Percentiles rank a stretch among this genome's conserved stretches.
Conservation (phyloP, 2,888 invertebrate genomes). For the Danaus chrysippus region DNA sequence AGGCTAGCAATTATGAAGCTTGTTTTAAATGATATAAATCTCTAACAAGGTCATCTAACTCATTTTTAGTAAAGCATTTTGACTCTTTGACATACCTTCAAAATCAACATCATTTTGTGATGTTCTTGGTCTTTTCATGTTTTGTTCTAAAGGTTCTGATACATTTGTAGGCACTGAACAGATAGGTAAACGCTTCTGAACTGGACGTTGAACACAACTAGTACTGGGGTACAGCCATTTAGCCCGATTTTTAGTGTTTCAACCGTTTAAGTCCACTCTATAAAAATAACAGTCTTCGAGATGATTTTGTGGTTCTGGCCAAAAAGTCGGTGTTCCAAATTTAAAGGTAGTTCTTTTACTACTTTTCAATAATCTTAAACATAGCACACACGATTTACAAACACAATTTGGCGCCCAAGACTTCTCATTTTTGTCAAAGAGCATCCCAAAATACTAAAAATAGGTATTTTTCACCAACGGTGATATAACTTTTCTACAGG, state of each 20-base stretch:
- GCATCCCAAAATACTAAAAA: slow-evolving; percentile 18
- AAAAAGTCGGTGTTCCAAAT: slow-evolving; percentile 23
- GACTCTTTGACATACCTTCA: slow-evolving; percentile 11
- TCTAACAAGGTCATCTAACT: slow-evolving; percentile 4
- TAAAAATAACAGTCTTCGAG: slow-evolving; percentile 20
- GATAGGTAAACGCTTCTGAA: too few species aligned
- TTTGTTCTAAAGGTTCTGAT: slow-evolving; percentile 13
- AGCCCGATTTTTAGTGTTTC: slow-evolving; percentile 12
- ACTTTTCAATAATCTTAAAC: too few species aligned
- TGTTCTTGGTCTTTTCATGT: slow-evolving; percentile 12
- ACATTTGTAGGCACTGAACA: background rate
- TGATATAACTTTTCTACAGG: slow-evolving; percentile 8
- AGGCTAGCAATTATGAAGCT: slow-evolving; percentile 6
- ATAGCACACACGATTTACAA: too few species aligned
- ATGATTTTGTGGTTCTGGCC: slow-evolving; percentile 20
- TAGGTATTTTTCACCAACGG: slow-evolving; percentile 15
- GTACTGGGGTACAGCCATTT: slow-evolving; percentile 20
- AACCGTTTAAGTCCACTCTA: slow-evolving; percentile 17
- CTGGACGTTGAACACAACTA: background rate
- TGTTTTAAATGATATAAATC: slow-evolving; percentile 8
- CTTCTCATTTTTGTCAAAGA: slow-evolving; percentile 18
- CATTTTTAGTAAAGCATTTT: slow-evolving; percentile 13
- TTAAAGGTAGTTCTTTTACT: background rate
- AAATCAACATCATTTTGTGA: slow-evolving; percentile 17
- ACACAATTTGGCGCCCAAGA: slow-evolving; percentile 14